Evolutionary conservation across 2,113 vertebrate genomes (phyloP).

Genomic region (Ahaetulla prasina): DNA sequence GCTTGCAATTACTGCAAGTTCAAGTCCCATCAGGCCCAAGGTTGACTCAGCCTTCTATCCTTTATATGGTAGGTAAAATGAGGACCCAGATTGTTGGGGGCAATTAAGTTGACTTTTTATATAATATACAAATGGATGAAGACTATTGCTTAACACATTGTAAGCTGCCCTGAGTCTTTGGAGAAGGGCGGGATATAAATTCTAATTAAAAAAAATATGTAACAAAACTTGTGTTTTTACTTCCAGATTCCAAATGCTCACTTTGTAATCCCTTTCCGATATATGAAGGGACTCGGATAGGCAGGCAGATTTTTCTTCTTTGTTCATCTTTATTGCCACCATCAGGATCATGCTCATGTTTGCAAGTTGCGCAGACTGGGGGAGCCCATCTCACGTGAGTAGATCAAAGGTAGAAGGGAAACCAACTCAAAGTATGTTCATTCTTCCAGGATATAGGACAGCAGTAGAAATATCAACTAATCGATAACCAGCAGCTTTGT

Average conservation of each 20-base stretch:
- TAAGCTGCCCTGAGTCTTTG: too few relatives aligned
- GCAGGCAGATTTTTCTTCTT: background rate
- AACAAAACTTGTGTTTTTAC: background rate
- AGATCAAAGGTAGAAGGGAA: background rate
- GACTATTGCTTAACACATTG: too few relatives aligned
- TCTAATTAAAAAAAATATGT: too few relatives aligned
- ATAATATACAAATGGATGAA: too few relatives aligned
- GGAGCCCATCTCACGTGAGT: too few relatives aligned
- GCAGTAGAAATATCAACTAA: background rate
- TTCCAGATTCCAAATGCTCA: background rate
- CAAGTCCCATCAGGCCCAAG: too few relatives aligned
- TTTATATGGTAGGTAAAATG: too few relatives aligned
- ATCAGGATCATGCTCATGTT: background rate
- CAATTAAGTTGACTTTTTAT: too few relatives aligned
- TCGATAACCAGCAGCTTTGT: background rate
- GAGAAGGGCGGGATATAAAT: too few relatives aligned
- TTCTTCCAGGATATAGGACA: background rate
- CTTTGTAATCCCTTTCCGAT: background rate
- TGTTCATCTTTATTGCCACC: background rate
- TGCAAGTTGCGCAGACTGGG: background rate
- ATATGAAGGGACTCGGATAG: background rate
- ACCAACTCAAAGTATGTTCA: background rate
- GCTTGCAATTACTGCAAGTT: too few relatives aligned
- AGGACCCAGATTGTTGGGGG: too few relatives aligned
- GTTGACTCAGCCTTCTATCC: too few relatives aligned